phyloP scores from a whole-genome alignment of 2,888 invertebrate species.

The Pantelozetes paolii region DNA sequence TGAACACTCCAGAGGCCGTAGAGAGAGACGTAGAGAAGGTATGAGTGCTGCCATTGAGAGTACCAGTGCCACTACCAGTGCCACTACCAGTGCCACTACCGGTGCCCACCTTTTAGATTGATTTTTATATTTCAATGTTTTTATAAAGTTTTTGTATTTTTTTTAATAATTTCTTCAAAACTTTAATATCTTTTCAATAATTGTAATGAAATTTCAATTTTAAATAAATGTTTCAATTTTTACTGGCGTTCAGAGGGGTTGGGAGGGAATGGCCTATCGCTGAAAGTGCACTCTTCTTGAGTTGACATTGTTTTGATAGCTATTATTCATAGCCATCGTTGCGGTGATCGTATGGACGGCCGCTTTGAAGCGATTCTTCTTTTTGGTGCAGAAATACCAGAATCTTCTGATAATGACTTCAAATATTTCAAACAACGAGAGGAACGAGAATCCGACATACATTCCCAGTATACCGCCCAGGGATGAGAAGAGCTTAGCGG shows the following conservation, averaged over 20 bases:
- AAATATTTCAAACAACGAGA: slow-evolving; percentile 43
- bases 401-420: slow-evolving; percentile 42
- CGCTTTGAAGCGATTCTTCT: slow-evolving; percentile 38
- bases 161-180: too few relatives aligned
- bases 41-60: too few relatives aligned
- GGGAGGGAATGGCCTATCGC: background rate
- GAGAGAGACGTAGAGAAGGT: too few relatives aligned
- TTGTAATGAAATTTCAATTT: too few relatives aligned
- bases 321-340: slow-evolving; percentile 38
- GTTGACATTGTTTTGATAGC: slow-evolving; percentile 18
- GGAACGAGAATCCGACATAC: slow-evolving; percentile 45
- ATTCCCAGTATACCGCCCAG: slow-evolving; percentile 44
- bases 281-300: slow-evolving; percentile 18
- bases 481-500: slow-evolving; percentile 44
- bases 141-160: too few relatives aligned
- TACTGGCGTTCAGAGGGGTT: too few relatives aligned
- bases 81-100: too few relatives aligned
- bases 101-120: too few relatives aligned
- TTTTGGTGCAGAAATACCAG: slow-evolving; percentile 42
- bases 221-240: too few relatives aligned
- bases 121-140: too few relatives aligned
- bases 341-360: slow-evolving; percentile 40
- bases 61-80: too few relatives aligned
- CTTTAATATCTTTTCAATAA: slow-evolving; percentile 4
- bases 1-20: too few relatives aligned